phyloP scores from a whole-genome alignment of 2,113 vertebrate genomes.

The Actinemys pallida region DNA sequence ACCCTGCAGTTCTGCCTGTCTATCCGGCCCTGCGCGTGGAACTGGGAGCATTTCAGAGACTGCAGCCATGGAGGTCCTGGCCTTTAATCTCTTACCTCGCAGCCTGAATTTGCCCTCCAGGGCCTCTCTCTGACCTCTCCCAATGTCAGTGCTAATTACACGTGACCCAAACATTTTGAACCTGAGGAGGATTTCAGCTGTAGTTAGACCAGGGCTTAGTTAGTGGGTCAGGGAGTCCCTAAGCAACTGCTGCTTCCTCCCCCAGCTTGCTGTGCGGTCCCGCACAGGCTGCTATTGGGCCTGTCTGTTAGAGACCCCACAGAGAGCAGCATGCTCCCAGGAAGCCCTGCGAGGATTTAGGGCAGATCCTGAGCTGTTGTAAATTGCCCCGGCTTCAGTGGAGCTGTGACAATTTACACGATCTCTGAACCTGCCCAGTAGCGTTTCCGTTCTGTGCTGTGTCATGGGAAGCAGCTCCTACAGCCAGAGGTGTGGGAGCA shows the following conservation, averaged over 20 bases:
- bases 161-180: background rate
- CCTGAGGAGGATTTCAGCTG: background rate
- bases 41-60: no score
- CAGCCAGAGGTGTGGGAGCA: background rate
- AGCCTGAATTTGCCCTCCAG: no score
- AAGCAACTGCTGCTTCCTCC: no score
- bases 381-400: accelerated
- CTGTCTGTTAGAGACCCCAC: background rate
- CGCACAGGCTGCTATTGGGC: background rate
- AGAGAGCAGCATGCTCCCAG: accelerated
- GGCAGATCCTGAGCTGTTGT: background rate
- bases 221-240: no score
- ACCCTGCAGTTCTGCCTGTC: background rate
- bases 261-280: background rate
- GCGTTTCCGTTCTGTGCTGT: background rate
- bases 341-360: accelerated
- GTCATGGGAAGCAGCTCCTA: accelerated
- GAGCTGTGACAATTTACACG: accelerated
- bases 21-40: no score
- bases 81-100: no score
- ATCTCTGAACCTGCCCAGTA: background rate
- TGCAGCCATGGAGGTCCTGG: no score
- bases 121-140: no score
- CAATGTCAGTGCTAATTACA: no score
- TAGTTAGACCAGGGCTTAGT: no score